Percentiles rank a stretch among this genome's conserved stretches.
phyloP scores from a whole-genome alignment of 2,888 invertebrate species.

The Ennomos erosarius region DNA sequence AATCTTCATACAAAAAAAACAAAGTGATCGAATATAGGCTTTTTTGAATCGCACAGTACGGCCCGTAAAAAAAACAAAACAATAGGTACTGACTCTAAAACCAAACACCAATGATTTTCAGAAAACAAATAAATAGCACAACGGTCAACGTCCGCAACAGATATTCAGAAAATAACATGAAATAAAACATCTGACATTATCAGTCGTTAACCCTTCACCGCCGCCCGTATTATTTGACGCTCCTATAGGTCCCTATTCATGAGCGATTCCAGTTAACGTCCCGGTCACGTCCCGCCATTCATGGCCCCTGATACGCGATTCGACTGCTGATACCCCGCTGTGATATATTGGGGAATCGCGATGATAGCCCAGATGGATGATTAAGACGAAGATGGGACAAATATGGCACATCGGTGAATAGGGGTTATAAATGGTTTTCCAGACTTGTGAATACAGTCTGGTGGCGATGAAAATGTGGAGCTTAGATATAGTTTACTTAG shows the following conservation, averaged over 20 bases:
- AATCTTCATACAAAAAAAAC: too few species aligned
- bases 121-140: conserved; percentile 2
- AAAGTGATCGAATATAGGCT: too few species aligned
- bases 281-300: conserved; percentile 56
- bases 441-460: too few species aligned
- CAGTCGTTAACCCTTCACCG: conserved; percentile 39
- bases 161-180: conserved; percentile 15
- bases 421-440: conserved; percentile 15
- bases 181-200: conserved; percentile 37
- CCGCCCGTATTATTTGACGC: conserved; percentile 37
- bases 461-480: background rate
- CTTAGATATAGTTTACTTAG: too few species aligned
- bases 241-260: conserved; percentile 43
- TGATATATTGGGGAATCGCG: conserved; percentile 50
- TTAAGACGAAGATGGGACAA: conserved; percentile 37
- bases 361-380: conserved; percentile 43
- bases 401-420: conserved; percentile 29
- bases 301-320: conserved; percentile 49
- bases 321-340: conserved; percentile 47
- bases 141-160: background rate
- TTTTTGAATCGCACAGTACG: too few species aligned
- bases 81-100: too few species aligned
- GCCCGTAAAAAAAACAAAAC: too few species aligned
- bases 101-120: background rate
- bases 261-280: conserved; percentile 42